phyloP scores from a whole-genome alignment of 1,140 invertebrate species.

The Fopius arisanus region DNA sequence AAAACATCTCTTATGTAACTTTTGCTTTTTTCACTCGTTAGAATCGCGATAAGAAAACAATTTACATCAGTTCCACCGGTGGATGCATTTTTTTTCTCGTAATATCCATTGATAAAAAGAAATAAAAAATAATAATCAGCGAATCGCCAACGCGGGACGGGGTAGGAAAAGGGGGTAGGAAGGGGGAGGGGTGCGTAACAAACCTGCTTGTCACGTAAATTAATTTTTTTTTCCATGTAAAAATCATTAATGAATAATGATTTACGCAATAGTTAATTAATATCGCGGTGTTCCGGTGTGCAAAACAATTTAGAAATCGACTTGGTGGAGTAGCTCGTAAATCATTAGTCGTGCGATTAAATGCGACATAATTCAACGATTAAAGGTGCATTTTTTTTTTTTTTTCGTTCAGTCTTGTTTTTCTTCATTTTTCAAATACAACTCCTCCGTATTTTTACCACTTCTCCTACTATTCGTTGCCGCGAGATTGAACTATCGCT shows the following conservation, averaged over 20 bases:
- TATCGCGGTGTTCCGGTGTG: slow-evolving; percentile 22
- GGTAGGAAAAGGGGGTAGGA: too few relatives aligned
- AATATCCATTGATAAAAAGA: background rate
- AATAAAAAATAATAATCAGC: background rate
- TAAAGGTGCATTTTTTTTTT: background rate
- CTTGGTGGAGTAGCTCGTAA: slow-evolving; percentile 13
- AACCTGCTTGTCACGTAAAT: background rate
- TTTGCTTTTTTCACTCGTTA: too few relatives aligned
- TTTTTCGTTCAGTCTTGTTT: background rate
- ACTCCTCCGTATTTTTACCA: background rate
- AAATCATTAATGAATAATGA: slow-evolving; percentile 23
- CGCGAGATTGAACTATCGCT: slow-evolving; percentile 7
- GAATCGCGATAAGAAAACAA: too few relatives aligned
- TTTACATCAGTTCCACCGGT: background rate
- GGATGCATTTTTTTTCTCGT: background rate
- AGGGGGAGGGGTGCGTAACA: background rate
- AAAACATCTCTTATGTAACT: too few relatives aligned
- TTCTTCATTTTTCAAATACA: background rate
- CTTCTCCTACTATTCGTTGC: background rate
- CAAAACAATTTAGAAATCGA: slow-evolving; percentile 33
- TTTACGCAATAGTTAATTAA: slow-evolving; percentile 32
- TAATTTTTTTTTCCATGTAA: background rate
- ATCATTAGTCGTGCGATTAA: slow-evolving; percentile 26
- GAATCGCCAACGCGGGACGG: background rate
- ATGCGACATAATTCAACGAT: slow-evolving; percentile 35